Evolutionary conservation across 2,797 vertebrate species (phyloP), one percentile per base, ranked within the genome.

Genomic region (Tadarida brasiliensis): DNA sequence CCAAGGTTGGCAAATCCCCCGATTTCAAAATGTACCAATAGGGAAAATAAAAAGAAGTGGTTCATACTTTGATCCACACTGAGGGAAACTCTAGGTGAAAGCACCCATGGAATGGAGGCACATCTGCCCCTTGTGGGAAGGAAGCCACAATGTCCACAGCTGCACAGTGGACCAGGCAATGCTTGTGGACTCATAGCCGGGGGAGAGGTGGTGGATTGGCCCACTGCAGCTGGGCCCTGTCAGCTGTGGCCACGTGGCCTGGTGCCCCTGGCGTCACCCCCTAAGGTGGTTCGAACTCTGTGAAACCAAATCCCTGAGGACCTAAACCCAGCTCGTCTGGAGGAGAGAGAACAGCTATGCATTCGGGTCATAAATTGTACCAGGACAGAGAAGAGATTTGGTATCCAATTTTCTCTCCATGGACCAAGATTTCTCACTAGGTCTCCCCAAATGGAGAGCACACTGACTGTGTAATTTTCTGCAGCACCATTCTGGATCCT

Each of bases 121-220:
- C 39, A 44, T 4, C 39, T 7, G 39, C 39, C 39, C 39, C 39
- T 44, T 1, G 39, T 44, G 39, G 39, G 39, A 44, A 44, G 3
- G 28, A 26, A 77, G 20, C 5, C 0, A 0, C 22, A 26, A 8
- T 8, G 20, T 30, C 4, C 44, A 11, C 0, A 4, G 5, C 35
- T 8, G 57, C 65, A 33, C 3, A 78, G 49, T 2, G 49, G 65
- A 7, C 19, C 14, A 7, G 39, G 57, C 2, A 2, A 30, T 47
- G 14, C n/a, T n/a, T 11, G 39, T 8, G 14, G 12, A 4, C 22
- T 63, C n/a, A 24, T 1, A 20, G 20, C 30, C 26, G 11, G 14
- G 15, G 10, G 35, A 4, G 30, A 51, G 4, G 5, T 2, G 16
- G 2, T 7, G 14, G 26, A 10, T 5, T 4, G 11, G 5, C 6